These are phyloP conservation scores for Serrognathus titanus DNA, from an alignment of 2,888 invertebrate genomes.

Conservation along the genomic window DNA sequence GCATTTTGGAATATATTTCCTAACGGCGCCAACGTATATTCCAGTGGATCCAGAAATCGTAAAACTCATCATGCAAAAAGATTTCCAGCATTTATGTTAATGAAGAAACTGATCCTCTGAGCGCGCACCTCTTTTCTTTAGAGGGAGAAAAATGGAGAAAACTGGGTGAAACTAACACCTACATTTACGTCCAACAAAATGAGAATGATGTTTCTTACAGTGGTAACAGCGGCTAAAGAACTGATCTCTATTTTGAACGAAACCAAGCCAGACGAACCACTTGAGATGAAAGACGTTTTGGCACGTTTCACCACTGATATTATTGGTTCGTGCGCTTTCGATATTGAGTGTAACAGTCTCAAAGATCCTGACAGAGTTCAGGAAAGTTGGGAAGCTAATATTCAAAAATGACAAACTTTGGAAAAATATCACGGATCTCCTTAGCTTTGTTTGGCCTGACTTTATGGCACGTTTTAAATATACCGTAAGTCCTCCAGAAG, in stretches of 20 bases:
- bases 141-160: constrained; percentile 58
- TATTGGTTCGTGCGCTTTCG: constrained; percentile 57
- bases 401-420: constrained; percentile 18
- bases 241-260: constrained; percentile 44
- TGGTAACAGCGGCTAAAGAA: constrained; percentile 53
- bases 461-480: constrained; percentile 25
- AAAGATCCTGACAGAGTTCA: constrained; percentile 50
- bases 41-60: constrained; percentile 49
- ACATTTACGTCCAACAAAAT: constrained; percentile 62
- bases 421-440: too few relatives aligned
- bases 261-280: not conserved
- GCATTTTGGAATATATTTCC: constrained; percentile 51
- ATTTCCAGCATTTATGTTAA: constrained; percentile 56
- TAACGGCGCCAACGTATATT: constrained; percentile 50
- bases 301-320: constrained; percentile 57
- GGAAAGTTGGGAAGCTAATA: constrained; percentile 20
- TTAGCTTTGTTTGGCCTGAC: not conserved
- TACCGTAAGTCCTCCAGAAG: constrained; percentile 25
- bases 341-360: constrained; percentile 55
- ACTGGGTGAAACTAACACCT: constrained; percentile 59
- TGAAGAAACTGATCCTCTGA: constrained; percentile 55
- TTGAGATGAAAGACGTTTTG: constrained; percentile 47
- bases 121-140: constrained; percentile 55
- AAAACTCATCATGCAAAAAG: constrained; percentile 52
- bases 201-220: constrained; percentile 57